Base-by-base conservation (phyloP, 2,888 invertebrate species). In the Nemotelus nigrinus region DNA sequence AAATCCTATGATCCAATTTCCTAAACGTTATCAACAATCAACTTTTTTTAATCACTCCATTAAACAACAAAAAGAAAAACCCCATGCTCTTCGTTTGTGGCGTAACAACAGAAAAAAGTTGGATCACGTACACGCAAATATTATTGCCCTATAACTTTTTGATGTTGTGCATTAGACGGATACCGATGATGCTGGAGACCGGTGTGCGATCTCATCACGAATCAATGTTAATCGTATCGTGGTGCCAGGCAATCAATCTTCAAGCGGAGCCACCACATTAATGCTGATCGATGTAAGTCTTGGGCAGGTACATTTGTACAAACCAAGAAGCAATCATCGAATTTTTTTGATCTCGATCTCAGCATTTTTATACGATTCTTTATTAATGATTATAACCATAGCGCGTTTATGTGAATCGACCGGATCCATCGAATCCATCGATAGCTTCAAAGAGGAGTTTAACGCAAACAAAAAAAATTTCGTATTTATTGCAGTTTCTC, bases 391-490 rank as follows among this genome's bases (percentile, higher is more conserved):
- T 71, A 53, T 71, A 55, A 55, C 55, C 71, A 55, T 57, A 71
- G 55, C 7, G 71, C 44, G 39, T 63, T 65, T 41, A 71, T 71
- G 55, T 41, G 55, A 53, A 53, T 57, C n/a, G 63, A 7, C 53
- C 2, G 57, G 39, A 45, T 65, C 3, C 65, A 47, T 25, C n/a
- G 65, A 25, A 25, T 25, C 25, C 25, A 25, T 25, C 25, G 25
- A 25, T 25, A 25, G 71, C 72, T 77, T 79, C 78, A 79, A 79
- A 79, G 77, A 70, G 71, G 43, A 25, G 77, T 72, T 77, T 79
- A 65, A 79, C 77, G 77, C 77, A 79, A 79, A 79, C 78, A 79
- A 79, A 78, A 78, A 78, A 78, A 79, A 63, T 41, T 63, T 79
- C 63, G 78, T 79, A 79, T 79, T 79, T 79, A 79, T 79, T 79